These are phyloP conservation scores for Dilophus febrilis DNA, from an alignment of 2,888 invertebrate genomes.

Conservation along the genomic window DNA sequence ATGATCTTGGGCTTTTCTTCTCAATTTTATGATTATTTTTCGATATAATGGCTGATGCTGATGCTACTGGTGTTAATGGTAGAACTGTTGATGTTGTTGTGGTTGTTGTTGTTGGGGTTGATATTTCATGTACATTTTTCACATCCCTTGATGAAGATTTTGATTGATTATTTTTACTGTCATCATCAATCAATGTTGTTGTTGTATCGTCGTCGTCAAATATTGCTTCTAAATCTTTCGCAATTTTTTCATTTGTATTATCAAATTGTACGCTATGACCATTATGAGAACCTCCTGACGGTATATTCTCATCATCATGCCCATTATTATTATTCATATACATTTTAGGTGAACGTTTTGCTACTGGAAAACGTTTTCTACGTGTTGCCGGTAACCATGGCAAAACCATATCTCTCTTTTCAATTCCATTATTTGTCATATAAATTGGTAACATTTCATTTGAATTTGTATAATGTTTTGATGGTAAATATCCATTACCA, in stretches of 20 bases:
- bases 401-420: constrained; percentile 18
- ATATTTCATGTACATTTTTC: constrained; percentile 36
- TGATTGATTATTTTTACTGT: too few species aligned
- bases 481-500: too few species aligned
- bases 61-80: constrained; percentile 9
- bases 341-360: constrained; percentile 40
- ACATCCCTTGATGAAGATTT: too few species aligned
- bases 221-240: constrained; percentile 48
- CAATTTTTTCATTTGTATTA: constrained; percentile 55
- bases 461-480: not conserved
- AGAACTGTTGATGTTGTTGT: constrained; percentile 18
- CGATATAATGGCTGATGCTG: constrained; percentile 6
- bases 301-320: too few species aligned
- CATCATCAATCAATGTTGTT: too few species aligned
- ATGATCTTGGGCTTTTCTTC: not conserved
- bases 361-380: constrained; percentile 45
- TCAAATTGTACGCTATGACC: constrained; percentile 29
- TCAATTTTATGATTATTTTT: constrained; percentile 7
- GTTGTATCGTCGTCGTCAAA: constrained; percentile 37
- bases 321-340: too few species aligned
- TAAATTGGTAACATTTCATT: constrained; percentile 8
- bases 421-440: constrained; percentile 20
- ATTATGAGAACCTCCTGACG: too few species aligned
- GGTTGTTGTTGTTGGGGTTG: constrained; percentile 27
- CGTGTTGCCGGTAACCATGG: constrained; percentile 29